Evolutionary conservation across 2,797 vertebrate species (phyloP).

Genomic region (Myripristis jacobus): DNA sequence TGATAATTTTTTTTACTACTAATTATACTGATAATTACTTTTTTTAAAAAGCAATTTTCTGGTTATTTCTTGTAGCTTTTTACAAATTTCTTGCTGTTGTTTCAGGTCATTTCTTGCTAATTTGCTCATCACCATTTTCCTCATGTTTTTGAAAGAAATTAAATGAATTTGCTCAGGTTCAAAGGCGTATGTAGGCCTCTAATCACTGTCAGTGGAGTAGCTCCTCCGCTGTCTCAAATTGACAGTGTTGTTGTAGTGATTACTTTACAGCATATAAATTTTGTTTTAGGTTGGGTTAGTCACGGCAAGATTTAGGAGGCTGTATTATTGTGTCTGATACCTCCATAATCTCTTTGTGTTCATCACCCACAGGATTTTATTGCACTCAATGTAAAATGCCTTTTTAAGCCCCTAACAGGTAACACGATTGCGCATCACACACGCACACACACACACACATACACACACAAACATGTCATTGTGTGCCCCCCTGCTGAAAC

Average conservation of each 20-base stretch:
- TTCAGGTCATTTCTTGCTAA: no score
- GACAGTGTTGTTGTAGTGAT: neutral
- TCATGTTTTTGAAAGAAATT: no score
- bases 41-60: no score
- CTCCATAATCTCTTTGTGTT: neutral
- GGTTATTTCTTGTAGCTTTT: no score
- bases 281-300: neutral
- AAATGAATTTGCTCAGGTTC: no score
- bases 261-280: neutral
- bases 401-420: neutral
- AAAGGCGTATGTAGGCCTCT: no score
- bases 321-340: slow-evolving; percentile 18
- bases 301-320: neutral
- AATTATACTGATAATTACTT: no score
- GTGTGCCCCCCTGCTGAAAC: slow-evolving; percentile 17
- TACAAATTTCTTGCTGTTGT: no score
- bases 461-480: neutral
- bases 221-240: slow-evolving; percentile 6
- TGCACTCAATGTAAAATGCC: neutral
- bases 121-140: no score
- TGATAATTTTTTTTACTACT: no score
- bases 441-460: neutral
- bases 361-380: neutral
- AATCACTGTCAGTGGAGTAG: neutral
- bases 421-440: neutral